phyloP scores from a whole-genome alignment of 2,113 vertebrate species.

The Ahaetulla prasina region DNA sequence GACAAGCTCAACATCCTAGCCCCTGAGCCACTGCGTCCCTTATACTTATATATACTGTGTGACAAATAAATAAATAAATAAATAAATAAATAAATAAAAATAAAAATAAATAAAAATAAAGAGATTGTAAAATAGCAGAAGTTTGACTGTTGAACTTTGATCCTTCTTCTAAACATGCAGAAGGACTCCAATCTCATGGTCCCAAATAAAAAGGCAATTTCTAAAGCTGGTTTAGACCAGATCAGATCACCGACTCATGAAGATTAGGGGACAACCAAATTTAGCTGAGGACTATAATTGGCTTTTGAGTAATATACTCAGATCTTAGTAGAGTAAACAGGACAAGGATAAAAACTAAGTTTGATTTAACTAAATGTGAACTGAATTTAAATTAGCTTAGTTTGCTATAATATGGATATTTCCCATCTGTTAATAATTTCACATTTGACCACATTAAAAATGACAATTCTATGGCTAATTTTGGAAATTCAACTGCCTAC shows the following conservation, averaged over 20 bases:
- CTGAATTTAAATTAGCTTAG: background rate
- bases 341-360: background rate
- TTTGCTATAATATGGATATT: background rate
- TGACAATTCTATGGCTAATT: background rate
- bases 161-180: background rate
- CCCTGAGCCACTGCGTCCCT: too few species aligned
- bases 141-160: background rate
- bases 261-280: background rate
- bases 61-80: too few species aligned
- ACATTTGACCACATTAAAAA: background rate
- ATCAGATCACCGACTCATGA: background rate
- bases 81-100: too few species aligned
- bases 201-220: background rate
- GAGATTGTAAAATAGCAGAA: background rate
- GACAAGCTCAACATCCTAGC: too few species aligned
- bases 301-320: background rate
- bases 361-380: background rate
- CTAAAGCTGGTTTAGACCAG: background rate
- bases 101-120: too few species aligned
- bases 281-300: background rate
- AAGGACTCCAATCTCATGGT: background rate
- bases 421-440: background rate
- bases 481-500: background rate
- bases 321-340: background rate
- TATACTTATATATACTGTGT: too few species aligned